Percentiles rank a stretch among this genome's conserved stretches.
Conservation (phyloP, 1,140 invertebrate species). For the Rhyacophila brunnea region DNA sequence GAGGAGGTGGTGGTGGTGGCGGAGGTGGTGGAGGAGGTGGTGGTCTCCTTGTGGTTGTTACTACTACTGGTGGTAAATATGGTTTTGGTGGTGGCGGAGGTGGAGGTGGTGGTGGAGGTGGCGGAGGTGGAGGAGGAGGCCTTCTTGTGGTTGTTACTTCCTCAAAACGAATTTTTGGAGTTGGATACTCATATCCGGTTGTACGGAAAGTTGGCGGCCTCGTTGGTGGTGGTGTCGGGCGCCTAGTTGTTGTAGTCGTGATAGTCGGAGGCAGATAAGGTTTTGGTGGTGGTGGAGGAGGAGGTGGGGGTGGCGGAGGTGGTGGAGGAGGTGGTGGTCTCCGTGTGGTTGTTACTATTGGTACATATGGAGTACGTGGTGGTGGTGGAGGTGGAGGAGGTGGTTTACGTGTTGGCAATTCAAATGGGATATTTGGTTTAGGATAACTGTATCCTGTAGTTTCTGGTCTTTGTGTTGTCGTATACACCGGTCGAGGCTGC, state of each 20-base stretch:
- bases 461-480: not conserved
- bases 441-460: not conserved
- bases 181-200: not conserved
- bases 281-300: conserved; percentile 31
- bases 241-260: not conserved
- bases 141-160: not conserved
- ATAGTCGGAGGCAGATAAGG: not conserved
- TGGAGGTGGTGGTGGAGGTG: conserved; percentile 14
- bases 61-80: not conserved
- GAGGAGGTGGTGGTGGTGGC: conserved; percentile 14
- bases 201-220: conserved; percentile 13
- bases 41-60: not conserved
- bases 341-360: not conserved
- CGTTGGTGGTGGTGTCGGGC: not conserved
- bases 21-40: conserved; percentile 8
- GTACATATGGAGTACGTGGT: not conserved
- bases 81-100: conserved; percentile 27
- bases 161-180: not conserved
- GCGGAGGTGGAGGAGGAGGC: conserved; percentile 35
- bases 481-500: too few relatives aligned
- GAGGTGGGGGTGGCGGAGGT: conserved; percentile 5
- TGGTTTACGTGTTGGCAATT: not conserved
- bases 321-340: conserved; percentile 4
- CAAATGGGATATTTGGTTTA: conserved; percentile 10
- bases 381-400: conserved; percentile 15